Conservation (phyloP, 1,140 invertebrate species). For the Drosophila neocordata region DNA sequence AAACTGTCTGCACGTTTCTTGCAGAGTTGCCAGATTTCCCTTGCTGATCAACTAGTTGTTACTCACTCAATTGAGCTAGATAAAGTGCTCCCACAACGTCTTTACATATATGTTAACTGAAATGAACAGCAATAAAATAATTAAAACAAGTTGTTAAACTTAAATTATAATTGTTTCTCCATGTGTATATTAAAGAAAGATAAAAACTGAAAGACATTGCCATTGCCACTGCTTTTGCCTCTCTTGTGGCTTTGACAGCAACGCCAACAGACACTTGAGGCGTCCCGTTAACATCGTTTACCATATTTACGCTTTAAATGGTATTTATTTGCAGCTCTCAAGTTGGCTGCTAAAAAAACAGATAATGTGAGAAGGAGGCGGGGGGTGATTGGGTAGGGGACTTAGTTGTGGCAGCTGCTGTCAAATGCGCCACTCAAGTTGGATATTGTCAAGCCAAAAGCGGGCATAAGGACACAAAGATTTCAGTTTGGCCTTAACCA, state of each 20-base stretch:
- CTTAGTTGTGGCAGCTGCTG: slow-evolving; percentile 19
- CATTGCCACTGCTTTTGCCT: neutral
- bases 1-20: no score
- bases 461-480: slow-evolving; percentile 37
- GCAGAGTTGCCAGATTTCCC: no score
- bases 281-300: slow-evolving; percentile 73
- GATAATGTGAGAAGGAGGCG: neutral
- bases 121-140: no score
- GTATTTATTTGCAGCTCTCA: slow-evolving; percentile 69
- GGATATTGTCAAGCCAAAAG: slow-evolving; percentile 16
- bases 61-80: no score
- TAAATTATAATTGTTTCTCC: neutral
- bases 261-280: slow-evolving; percentile 75
- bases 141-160: neutral
- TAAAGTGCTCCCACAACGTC: no score
- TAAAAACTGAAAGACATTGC: slow-evolving; percentile 15
- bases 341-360: slow-evolving; percentile 13
- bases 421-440: slow-evolving; percentile 61
- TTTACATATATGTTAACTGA: no score
- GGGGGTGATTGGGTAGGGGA: neutral
- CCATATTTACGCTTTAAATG: slow-evolving; percentile 78
- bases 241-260: slow-evolving; percentile 59
- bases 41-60: no score
- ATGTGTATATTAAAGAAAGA: neutral
- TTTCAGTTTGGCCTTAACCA: slow-evolving; percentile 41